Conservation (phyloP, 1,140 invertebrate genomes). For the Calliopsis andreniformis region DNA sequence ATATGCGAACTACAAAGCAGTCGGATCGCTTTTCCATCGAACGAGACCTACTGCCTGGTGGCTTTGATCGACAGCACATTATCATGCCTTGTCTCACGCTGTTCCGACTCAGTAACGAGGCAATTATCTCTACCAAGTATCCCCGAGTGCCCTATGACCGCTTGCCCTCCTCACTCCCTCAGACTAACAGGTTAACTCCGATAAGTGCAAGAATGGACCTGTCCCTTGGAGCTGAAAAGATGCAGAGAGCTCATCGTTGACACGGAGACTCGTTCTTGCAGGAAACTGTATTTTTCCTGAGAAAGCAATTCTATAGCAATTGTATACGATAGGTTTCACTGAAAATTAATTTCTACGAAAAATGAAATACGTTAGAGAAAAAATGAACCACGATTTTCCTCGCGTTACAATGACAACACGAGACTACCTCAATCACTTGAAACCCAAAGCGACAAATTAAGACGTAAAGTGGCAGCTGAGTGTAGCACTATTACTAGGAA, state of each 20-base stretch:
- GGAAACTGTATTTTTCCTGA: too few species aligned
- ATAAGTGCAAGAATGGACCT: not conserved
- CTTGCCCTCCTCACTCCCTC: not conserved
- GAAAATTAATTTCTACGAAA: too few species aligned
- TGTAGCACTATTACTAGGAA: not conserved
- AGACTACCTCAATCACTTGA: not conserved
- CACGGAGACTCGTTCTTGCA: too few species aligned
- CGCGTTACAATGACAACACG: too few species aligned
- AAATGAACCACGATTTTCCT: not conserved
- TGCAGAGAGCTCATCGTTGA: not conserved
- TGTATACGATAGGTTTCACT: too few species aligned
- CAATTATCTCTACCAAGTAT: constrained; percentile 58
- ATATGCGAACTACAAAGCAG: constrained; percentile 48
- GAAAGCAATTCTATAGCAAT: too few species aligned
- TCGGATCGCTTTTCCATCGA: constrained; percentile 60
- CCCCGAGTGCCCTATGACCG: constrained; percentile 37
- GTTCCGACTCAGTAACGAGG: constrained; percentile 48
- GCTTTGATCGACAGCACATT: constrained; percentile 60
- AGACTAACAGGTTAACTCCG: not conserved
- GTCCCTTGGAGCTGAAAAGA: too few species aligned
- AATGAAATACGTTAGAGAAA: too few species aligned
- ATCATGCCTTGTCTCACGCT: constrained; percentile 34
- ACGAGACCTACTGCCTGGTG: constrained; percentile 47
- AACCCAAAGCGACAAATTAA: not conserved
- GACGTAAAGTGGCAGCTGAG: not conserved